Conservation (phyloP, 2,113 vertebrate species). For the Gopherus evgoodei region DNA sequence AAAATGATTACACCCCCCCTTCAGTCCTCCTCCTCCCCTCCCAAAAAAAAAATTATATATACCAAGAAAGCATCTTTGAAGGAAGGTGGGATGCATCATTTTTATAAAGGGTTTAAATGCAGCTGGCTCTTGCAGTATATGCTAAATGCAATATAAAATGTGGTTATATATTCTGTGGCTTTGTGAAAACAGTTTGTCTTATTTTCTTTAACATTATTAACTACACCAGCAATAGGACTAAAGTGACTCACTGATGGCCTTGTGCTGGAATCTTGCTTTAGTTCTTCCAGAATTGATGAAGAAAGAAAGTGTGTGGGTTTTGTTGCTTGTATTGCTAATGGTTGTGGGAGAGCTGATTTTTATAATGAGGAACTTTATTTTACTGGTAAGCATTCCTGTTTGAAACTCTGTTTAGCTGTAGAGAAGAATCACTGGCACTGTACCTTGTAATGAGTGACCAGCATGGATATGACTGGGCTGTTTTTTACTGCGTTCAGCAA, state of each 20-base stretch:
- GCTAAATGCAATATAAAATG: background rate
- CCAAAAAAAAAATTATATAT: background rate
- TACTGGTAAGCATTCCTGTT: background rate
- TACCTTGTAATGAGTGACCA: background rate
- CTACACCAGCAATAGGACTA: background rate
- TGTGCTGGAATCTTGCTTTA: background rate
- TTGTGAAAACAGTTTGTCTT: background rate
- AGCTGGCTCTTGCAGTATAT: background rate
- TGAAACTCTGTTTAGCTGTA: background rate
- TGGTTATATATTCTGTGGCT: background rate
- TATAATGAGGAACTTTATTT: background rate
- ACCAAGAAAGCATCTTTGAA: background rate
- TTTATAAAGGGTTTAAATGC: background rate
- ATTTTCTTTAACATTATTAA: background rate
- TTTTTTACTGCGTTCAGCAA: background rate
- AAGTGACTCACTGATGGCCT: background rate
- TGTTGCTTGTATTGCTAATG: background rate
- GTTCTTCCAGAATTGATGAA: background rate
- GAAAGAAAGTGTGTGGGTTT: background rate
- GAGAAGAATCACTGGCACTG: background rate
- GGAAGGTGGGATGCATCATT: background rate
- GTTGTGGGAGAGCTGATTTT: background rate
- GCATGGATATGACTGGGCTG: background rate
- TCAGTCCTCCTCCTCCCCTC: rapidly evolving
- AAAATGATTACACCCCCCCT: background rate